phyloP scores from a whole-genome alignment of 37 sponge, comb jelly and placozoan genomes.

The Spongia lamella region DNA sequence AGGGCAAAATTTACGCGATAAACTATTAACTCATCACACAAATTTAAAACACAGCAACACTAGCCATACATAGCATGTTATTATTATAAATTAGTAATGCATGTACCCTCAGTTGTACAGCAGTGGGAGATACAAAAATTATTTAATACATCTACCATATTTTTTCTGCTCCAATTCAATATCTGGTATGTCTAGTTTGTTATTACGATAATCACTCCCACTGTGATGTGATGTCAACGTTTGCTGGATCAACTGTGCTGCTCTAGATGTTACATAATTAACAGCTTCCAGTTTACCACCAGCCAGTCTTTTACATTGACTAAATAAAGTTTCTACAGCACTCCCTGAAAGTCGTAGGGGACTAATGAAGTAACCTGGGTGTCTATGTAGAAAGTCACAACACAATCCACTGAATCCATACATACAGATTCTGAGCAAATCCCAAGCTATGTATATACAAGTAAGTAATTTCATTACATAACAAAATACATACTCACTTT shows the following conservation, averaged over 20 bases:
- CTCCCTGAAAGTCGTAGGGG: constrained; percentile 14
- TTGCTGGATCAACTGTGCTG: constrained; percentile 1
- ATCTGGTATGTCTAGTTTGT: neutral
- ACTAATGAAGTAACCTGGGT: constrained; percentile 19
- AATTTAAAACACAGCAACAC: neutral
- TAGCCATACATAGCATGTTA: no score
- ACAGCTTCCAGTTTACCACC: constrained; percentile 24
- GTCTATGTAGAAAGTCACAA: neutral
- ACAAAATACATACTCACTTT: constrained; percentile 15
- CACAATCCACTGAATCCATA: constrained; percentile 17
- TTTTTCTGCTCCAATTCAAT: neutral
- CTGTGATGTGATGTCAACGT: constrained; percentile 7
- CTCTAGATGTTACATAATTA: constrained; percentile 13
- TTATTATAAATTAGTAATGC: no score
- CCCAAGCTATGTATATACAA: constrained; percentile 18
- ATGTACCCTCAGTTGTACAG: no score
- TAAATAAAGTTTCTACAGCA: constrained; percentile 28
- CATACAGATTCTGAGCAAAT: constrained; percentile 4
- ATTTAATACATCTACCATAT: no score
- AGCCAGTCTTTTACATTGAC: neutral
- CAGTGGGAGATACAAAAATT: no score
- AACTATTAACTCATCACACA: neutral
- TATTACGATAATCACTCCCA: constrained; percentile 2
- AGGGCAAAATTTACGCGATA: constrained; percentile 12
- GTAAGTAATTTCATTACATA: no score